Evolutionary conservation across 2,797 vertebrate species (phyloP), one percentile per base, ranked within the genome.

Genomic region (Myoxocephalus aenaeus): DNA sequence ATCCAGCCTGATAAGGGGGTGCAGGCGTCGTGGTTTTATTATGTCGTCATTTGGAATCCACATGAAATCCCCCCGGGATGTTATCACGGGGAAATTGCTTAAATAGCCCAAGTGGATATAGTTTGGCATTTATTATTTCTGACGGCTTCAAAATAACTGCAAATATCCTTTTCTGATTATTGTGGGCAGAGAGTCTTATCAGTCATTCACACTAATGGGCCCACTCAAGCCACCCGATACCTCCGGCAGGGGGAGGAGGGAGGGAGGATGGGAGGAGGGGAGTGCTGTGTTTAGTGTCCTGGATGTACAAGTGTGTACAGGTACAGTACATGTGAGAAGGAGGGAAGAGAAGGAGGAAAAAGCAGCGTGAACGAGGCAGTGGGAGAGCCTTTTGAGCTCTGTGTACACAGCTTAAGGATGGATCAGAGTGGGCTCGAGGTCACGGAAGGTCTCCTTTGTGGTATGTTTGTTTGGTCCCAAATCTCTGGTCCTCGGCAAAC

Each of bases 51-150:
- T 94, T 93, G 84, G 88, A 94, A 92, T 90, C 90, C 88, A 92
- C 92, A 91, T 90, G 86, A 93, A 92, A 93, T 86, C 92, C 94
- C 94, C 86, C 66, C 54, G 73, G 94, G 94, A 93, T 76, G 86
- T 88, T 92, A 94, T 94, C 93, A 90, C 20, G 71, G 89, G 85
- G 88, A 95, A 94, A 94, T 94, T 94, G 94, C 93, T 95, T 93
- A 93, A 95, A 93, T 93, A 93, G 93, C 92, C 90, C 85, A 94
- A 95, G 94, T 93, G 93, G 89, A 92, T 93, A 93, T 88, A 94
- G 92, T 94, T 93, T 92, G 87, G 80, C 86, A 71, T 94, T 93
- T 94, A 95, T 94, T 95, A 94, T 95, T 93, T 94, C 92, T 87
- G 90, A 92, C 79, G 77, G 91, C 88, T 93, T 94, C 91, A 93